Percentiles rank a stretch among this genome's conserved stretches.
These are phyloP conservation scores for Sardina pilchardus DNA, from an alignment of 2,113 vertebrate genomes.

Conservation along the genomic window DNA sequence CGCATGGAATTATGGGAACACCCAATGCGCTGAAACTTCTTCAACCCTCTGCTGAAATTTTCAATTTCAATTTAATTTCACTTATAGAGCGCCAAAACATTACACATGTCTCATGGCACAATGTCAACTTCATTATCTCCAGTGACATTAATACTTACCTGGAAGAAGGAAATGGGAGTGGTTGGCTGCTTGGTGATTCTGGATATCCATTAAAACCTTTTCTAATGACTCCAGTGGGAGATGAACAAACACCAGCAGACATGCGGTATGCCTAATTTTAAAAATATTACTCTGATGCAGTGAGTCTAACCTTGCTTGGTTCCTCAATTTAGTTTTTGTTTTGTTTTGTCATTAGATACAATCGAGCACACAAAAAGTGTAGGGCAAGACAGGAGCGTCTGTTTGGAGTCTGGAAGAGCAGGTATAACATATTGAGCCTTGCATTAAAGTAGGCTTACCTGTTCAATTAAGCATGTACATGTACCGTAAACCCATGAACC, in stretches of 20 bases:
- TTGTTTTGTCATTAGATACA: background rate
- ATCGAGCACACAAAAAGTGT: background rate
- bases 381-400: background rate
- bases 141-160: background rate
- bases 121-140: background rate
- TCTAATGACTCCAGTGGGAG: background rate
- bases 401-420: slow-evolving; percentile 2
- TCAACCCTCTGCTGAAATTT: no score
- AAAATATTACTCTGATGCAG: background rate
- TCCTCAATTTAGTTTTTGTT: background rate
- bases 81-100: no score
- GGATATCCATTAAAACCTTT: background rate
- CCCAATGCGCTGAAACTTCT: no score
- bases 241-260: slow-evolving; percentile 2
- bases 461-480: background rate
- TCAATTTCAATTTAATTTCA: no score
- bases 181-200: background rate
- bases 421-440: background rate
- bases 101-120: no score
- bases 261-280: background rate
- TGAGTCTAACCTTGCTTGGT: background rate
- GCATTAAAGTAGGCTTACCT: background rate
- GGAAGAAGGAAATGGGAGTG: background rate
- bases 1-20: no score
- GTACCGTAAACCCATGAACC: background rate